Evolutionary conservation across 1,140 invertebrate genomes (phyloP).

Genomic region (Drosophila repletoides): DNA sequence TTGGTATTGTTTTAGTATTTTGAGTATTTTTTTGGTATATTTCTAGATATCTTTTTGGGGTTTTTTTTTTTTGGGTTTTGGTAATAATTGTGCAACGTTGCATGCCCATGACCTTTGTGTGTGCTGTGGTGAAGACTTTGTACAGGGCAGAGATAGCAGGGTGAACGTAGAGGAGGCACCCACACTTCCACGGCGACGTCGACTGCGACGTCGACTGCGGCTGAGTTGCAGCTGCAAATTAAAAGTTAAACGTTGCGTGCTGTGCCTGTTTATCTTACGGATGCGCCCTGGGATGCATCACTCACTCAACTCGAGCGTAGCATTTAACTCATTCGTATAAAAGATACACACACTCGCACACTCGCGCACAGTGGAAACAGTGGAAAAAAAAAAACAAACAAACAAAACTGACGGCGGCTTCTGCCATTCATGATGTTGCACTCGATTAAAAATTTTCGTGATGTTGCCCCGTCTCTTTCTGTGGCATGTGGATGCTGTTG

Average conservation of each 20-base stretch:
- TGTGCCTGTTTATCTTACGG: slow-evolving; percentile 78
- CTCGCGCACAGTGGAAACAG: slow-evolving; percentile 5
- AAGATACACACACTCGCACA: slow-evolving; percentile 55
- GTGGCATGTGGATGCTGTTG: not conserved
- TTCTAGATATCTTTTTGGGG: not conserved
- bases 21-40: not conserved
- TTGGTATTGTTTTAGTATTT: not conserved
- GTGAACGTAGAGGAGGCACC: slow-evolving; percentile 16
- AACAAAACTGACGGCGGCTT: slow-evolving; percentile 60
- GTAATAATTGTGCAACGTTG: slow-evolving; percentile 46
- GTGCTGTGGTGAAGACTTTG: not conserved
- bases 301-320: slow-evolving; percentile 79
- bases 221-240: slow-evolving; percentile 64
- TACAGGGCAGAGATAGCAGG: not conserved
- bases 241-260: slow-evolving; percentile 80
- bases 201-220: too few species aligned
- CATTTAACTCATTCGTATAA: slow-evolving; percentile 81
- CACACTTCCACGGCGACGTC: too few species aligned
- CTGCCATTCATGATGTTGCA: slow-evolving; percentile 74
- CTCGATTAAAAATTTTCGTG: slow-evolving; percentile 73
- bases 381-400: slow-evolving; percentile 43
- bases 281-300: slow-evolving; percentile 80
- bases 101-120: slow-evolving; percentile 68
- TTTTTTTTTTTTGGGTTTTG: not conserved
- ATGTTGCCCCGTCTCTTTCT: slow-evolving; percentile 10